Conservation (phyloP, 1,140 invertebrate species). For the Hermetia illucens region DNA sequence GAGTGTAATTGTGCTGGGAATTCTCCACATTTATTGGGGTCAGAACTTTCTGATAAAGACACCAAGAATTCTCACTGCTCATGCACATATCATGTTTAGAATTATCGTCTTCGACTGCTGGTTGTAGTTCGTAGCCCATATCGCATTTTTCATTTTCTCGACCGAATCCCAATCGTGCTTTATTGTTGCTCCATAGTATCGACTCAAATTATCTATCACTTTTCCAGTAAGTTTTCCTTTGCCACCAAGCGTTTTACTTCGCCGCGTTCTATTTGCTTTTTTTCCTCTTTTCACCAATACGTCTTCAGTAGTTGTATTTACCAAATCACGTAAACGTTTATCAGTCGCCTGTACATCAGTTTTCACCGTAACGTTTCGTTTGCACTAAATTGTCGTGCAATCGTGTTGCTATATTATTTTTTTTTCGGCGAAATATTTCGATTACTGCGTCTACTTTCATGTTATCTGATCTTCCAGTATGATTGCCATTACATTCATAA, state of each 20-base stretch:
- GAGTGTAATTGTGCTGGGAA: too few relatives aligned
- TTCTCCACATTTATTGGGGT: too few relatives aligned
- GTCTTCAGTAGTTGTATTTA: constrained; percentile 7
- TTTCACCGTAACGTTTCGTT: constrained; percentile 1
- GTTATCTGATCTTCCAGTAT: constrained; percentile 12
- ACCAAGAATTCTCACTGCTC: constrained; percentile 14
- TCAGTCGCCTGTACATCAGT: constrained; percentile 8
- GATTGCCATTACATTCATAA: constrained; percentile 12
- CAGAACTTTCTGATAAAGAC: too few relatives aligned
- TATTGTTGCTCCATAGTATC: constrained; percentile 22
- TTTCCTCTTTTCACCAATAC: constrained; percentile 4
- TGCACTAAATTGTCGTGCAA: constrained; percentile 10
- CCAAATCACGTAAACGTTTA: constrained; percentile 8
- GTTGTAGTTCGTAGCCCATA: constrained; percentile 22
- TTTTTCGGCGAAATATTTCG: constrained; percentile 15
- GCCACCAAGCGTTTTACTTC: constrained; percentile 13
- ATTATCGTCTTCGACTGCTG: constrained; percentile 17
- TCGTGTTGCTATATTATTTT: constrained; percentile 10
- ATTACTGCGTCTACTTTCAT: constrained; percentile 15
- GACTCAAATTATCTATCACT: constrained; percentile 15
- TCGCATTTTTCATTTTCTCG: constrained; percentile 20
- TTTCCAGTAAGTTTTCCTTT: constrained; percentile 13
- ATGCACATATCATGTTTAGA: constrained; percentile 16
- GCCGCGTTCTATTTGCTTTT: too few relatives aligned
- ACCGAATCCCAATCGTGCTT: constrained; percentile 15